These are phyloP conservation scores for Callyntrura sp. DNA, from an alignment of 2,888 invertebrate genomes.

Conservation along the genomic window DNA sequence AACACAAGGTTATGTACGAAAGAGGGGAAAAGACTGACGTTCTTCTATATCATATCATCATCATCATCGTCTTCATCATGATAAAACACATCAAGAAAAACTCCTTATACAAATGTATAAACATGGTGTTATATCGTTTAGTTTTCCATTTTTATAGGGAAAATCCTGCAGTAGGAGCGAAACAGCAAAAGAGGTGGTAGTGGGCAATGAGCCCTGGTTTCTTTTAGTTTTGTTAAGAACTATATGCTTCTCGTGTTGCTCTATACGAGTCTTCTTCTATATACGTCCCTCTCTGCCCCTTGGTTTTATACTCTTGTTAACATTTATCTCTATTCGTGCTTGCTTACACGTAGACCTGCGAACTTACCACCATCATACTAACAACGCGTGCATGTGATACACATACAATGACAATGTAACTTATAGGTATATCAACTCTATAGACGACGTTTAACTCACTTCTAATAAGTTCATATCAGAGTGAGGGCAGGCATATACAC, in stretches of 20 bases:
- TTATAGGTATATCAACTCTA: constrained; percentile 14
- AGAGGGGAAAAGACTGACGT: constrained; percentile 76
- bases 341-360: constrained; percentile 27
- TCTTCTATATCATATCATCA: constrained; percentile 70
- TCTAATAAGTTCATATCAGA: constrained; percentile 41
- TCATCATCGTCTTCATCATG: constrained; percentile 59
- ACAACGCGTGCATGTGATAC: not conserved
- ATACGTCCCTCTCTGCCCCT: not conserved
- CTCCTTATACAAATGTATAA: constrained; percentile 27
- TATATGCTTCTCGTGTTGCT: constrained; percentile 61
- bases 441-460: not conserved
- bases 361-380: not conserved
- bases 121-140: constrained; percentile 51
- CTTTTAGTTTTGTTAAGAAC: constrained; percentile 52
- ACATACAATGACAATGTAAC: not conserved
- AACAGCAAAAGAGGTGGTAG: constrained; percentile 67
- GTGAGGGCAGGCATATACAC: not conserved
- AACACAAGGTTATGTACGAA: constrained; percentile 73
- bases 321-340: constrained; percentile 69
- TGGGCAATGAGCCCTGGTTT: constrained; percentile 74
- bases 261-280: not conserved
- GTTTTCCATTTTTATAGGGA: constrained; percentile 41
- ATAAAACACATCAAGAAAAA: constrained; percentile 57
- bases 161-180: constrained; percentile 53
- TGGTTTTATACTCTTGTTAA: constrained; percentile 66